Conservation (phyloP, 1,140 invertebrate genomes). For the Steinernema feltiae region DNA sequence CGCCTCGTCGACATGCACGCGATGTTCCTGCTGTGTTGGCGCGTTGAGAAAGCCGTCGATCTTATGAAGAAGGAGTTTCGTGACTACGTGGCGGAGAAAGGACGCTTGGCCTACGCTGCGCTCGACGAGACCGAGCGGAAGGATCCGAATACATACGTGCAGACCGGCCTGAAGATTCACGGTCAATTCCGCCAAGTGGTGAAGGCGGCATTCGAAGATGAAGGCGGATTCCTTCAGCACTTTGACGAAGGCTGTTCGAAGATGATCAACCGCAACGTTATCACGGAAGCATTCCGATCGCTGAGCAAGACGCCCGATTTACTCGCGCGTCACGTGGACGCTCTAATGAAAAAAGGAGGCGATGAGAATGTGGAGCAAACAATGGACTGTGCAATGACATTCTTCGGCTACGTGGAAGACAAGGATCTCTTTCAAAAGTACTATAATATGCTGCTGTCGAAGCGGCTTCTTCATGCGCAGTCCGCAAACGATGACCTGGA, state of each 20-base stretch:
- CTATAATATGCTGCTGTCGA: conserved; percentile 97
- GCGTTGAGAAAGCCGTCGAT: conserved; percentile 82
- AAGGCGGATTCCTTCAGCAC: conserved; percentile 90
- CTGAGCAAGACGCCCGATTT: conserved; percentile 93
- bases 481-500: conserved; percentile 98
- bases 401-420: conserved; percentile 99
- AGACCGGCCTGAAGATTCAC: conserved; percentile 90
- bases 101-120: conserved; percentile 82
- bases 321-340: conserved; percentile 92
- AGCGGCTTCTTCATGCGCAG: conserved; percentile 90
- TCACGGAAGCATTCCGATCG: conserved; percentile 64
- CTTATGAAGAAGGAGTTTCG: conserved; percentile 82
- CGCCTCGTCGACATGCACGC: conserved; percentile 88
- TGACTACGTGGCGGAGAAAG: conserved; percentile 85
- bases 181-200: conserved; percentile 93
- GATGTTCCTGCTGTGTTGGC: conserved; percentile 88
- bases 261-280: conserved; percentile 95
- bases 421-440: conserved; percentile 99
- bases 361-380: conserved; percentile 92
- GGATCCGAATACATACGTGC: conserved; percentile 95
- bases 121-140: conserved; percentile 72
- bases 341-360: conserved; percentile 81
- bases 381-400: too few relatives aligned
- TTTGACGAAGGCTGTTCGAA: conserved; percentile 92
- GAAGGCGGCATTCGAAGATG: conserved; percentile 85